Conservation (phyloP, 1,140 invertebrate species). For the Periplaneta americana region DNA sequence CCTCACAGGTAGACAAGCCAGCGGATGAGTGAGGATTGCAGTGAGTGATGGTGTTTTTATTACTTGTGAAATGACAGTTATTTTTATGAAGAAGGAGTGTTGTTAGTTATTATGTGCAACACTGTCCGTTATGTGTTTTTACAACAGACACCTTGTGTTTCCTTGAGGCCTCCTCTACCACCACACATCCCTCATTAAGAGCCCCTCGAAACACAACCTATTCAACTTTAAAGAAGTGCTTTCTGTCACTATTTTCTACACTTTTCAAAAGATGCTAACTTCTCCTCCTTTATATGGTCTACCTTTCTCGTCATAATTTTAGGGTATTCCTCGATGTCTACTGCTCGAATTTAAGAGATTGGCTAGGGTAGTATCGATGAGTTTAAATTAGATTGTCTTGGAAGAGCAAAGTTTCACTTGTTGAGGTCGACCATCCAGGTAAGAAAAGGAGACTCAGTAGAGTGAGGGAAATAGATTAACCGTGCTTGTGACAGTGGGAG, state of each 20-base stretch:
- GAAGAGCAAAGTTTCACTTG: background rate
- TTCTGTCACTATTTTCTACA: background rate
- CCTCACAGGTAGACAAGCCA: background rate
- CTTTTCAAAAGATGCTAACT: background rate
- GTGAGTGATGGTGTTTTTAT: background rate
- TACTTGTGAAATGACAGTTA: background rate
- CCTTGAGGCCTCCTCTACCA: background rate
- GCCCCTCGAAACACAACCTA: background rate
- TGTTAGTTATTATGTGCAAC: background rate
- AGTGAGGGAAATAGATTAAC: background rate
- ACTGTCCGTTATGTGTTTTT: background rate
- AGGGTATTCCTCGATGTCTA: background rate
- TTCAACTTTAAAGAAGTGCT: background rate
- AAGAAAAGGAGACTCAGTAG: background rate
- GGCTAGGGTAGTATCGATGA: background rate
- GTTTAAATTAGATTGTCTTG: background rate
- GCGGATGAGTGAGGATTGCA: background rate
- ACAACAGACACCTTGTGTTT: background rate
- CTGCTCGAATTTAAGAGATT: background rate
- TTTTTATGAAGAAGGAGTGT: background rate
- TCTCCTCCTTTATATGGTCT: background rate
- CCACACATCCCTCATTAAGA: too few species aligned
- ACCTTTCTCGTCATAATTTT: background rate
- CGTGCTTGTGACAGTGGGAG: background rate
- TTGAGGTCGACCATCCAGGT: background rate